Conservation (phyloP, 2,888 invertebrate genomes). For the Hetaerina titia region DNA sequence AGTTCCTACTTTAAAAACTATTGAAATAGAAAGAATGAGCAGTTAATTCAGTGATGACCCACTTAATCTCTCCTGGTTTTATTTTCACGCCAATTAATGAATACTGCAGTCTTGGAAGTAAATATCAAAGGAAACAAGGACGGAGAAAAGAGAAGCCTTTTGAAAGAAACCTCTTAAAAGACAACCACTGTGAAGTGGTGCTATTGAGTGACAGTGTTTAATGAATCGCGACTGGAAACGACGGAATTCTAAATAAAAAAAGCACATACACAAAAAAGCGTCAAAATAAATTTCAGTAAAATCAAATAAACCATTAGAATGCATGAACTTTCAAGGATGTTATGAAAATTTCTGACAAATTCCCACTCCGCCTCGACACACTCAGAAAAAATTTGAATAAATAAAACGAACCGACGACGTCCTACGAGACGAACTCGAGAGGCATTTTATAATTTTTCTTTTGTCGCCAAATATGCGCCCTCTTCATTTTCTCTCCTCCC, state of each 20-base stretch:
- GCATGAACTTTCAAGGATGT: neutral
- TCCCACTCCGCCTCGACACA: neutral
- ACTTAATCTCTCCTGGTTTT: neutral
- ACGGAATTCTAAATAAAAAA: neutral
- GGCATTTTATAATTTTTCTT: neutral
- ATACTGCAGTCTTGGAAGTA: neutral
- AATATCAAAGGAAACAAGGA: neutral
- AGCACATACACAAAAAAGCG: neutral
- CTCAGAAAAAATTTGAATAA: neutral
- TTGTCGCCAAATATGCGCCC: neutral
- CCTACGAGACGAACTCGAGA: neutral
- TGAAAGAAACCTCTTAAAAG: neutral
- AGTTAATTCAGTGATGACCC: neutral
- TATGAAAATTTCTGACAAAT: neutral
- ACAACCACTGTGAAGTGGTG: neutral
- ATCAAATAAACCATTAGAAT: neutral
- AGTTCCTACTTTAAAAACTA: neutral
- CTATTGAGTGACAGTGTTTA: neutral
- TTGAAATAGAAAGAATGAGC: neutral
- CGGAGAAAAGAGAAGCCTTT: constrained; percentile 12
- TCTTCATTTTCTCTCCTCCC: neutral
- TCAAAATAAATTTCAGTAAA: neutral
- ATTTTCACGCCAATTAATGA: neutral
- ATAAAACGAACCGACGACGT: neutral
- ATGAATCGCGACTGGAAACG: neutral